A percentile compares a stretch with the other conserved stretches of the same genome.
These are phyloP conservation scores for Lysandra bellargus DNA, from an alignment of 2,888 invertebrate genomes.

Conservation along the genomic window DNA sequence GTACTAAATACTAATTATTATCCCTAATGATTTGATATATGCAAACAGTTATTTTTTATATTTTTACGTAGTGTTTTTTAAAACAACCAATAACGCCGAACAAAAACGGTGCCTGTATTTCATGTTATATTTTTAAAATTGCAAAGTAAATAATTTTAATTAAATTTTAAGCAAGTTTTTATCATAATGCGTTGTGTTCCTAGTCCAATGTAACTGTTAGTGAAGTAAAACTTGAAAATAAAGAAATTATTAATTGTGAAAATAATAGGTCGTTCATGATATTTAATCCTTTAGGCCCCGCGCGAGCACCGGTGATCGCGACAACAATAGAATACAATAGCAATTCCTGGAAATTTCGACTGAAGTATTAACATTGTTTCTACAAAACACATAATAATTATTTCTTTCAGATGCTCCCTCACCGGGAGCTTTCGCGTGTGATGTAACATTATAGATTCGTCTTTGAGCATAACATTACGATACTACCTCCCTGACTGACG, in stretches of 20 bases:
- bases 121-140: neutral
- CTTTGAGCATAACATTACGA: no score
- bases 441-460: no score
- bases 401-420: no score
- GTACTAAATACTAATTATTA: neutral
- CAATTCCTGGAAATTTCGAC: no score
- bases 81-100: neutral
- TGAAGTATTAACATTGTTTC: no score
- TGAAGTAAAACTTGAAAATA: neutral
- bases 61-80: neutral
- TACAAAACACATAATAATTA: no score
- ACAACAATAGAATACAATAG: no score
- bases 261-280: neutral
- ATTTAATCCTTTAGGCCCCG: no score
- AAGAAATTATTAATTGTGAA: slow-evolving; percentile 1
- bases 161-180: neutral
- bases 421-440: no score
- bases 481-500: no score
- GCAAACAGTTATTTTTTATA: neutral
- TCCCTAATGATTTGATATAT: neutral
- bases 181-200: slow-evolving; percentile 11
- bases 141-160: neutral
- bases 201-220: neutral
- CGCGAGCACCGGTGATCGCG: no score
- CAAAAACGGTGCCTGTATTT: neutral